Conservation (phyloP, 92 coral and sea anemone species). For the Zoanthus sociatus region DNA sequence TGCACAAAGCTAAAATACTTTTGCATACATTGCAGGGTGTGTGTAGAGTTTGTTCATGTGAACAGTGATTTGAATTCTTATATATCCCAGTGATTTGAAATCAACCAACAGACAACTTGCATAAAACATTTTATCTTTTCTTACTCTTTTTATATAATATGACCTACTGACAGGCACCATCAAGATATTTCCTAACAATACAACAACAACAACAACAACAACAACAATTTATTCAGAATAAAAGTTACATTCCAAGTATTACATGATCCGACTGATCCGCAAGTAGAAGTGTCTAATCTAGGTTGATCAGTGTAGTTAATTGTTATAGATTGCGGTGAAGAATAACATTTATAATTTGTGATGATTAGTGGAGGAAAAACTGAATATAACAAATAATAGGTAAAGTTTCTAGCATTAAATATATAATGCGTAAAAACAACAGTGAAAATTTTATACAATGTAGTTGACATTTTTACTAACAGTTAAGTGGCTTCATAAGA, state of each 20-base stretch:
- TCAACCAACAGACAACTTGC: background rate
- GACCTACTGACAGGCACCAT: background rate
- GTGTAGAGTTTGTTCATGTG: background rate
- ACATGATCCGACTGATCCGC: background rate
- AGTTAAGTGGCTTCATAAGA: background rate
- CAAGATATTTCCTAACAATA: background rate
- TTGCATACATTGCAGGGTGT: background rate
- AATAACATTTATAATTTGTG: background rate
- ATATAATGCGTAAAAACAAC: background rate
- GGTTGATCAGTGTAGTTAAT: background rate
- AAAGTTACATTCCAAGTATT: background rate
- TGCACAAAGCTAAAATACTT: background rate
- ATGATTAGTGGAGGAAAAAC: background rate
- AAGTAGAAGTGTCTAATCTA: background rate
- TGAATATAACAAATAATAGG: no score
- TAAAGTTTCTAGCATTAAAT: no score
- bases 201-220: no score
- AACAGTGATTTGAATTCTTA: background rate
- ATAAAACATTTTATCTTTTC: background rate
- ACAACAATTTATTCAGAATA: no score
- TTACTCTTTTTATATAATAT: no score
- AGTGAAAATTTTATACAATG: background rate
- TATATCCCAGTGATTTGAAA: constrained; percentile 1
- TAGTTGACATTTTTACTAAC: background rate
- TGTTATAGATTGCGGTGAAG: background rate